Evolutionary conservation across 2,113 vertebrate species (phyloP), one percentile per base, ranked within the genome.

Genomic region (Promerops cafer): DNA sequence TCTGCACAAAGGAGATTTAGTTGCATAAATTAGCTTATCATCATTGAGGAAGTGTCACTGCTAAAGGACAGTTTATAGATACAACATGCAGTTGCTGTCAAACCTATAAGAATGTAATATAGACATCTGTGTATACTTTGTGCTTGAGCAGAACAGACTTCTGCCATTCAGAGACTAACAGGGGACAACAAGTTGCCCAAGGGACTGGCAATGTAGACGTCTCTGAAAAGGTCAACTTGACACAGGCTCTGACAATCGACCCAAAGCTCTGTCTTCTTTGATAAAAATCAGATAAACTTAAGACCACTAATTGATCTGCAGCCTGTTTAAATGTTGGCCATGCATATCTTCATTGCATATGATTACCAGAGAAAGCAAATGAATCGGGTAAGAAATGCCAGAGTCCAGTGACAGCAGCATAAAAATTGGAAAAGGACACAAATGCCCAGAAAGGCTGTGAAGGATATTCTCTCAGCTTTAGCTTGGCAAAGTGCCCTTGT

Each of bases 211-310:
- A 98, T 98, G 97, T 98, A 99, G 98, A 98, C 98, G 93, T 99
- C 98, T 99, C 99, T 99, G 99, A 99, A 99, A 99, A 99, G 99
- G 99, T 99, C 99, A 99, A 99, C 99, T 99, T 99, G 99, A 99
- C 98, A 99, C 98, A 98, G 98, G 98, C 99, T 99, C 98, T 98
- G 98, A 99, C 98, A 98, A 99, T 99, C 99, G 99, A 99, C 99
- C 99, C 98, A 98, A 98, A 98, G 98, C 98, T 98, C 98, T 99
- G 99, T 99, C 99, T 98, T 98, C 98, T 98, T 98, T 99, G 99
- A 99, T 99, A 99, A 99, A 99, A 99, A 99, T 99, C 99, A 99
- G 99, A 99, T 99, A 99, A 99, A 99, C 99, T 99, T 99, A 99
- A 99, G 99, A 99, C 99, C 96, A 97, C 98, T 98, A 98, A 98